A percentile compares a stretch with the other conserved stretches of the same genome.
Evolutionary conservation across 2,888 invertebrate genomes (phyloP).

Genomic region (Drosophila atripex): DNA sequence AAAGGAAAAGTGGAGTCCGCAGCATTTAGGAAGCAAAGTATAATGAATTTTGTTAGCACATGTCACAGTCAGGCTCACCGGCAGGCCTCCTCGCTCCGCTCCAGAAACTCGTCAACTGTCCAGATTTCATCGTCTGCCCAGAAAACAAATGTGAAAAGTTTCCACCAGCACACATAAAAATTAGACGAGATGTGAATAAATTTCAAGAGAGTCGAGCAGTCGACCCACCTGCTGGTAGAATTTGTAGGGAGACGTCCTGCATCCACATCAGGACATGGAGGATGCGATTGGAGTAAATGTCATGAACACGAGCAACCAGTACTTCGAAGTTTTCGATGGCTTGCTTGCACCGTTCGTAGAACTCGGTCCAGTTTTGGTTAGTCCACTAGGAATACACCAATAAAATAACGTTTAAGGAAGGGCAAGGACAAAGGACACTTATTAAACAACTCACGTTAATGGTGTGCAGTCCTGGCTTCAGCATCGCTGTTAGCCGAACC

Average conservation of each 20-base stretch:
- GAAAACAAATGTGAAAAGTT: slow-evolving; percentile 72
- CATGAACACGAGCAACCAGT: slow-evolving; percentile 91
- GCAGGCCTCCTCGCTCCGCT: slow-evolving; percentile 92
- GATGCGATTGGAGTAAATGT: slow-evolving; percentile 95
- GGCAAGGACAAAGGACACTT: background rate
- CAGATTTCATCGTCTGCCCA: slow-evolving; percentile 90
- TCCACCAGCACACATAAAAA: slow-evolving; percentile 48
- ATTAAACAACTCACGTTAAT: slow-evolving; percentile 85
- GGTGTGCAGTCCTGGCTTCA: slow-evolving; percentile 91
- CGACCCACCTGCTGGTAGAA: slow-evolving; percentile 87
- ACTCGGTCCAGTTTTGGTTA: slow-evolving; percentile 91
- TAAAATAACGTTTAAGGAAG: background rate
- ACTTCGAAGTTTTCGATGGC: slow-evolving; percentile 93
- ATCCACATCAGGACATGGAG: slow-evolving; percentile 94
- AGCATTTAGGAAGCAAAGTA: slow-evolving; percentile 40
- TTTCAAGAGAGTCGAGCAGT: background rate
- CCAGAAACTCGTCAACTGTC: slow-evolving; percentile 93
- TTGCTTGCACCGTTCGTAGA: slow-evolving; percentile 89
- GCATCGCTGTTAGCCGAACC: slow-evolving; percentile 91
- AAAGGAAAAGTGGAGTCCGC: background rate
- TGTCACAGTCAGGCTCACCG: slow-evolving; percentile 83
- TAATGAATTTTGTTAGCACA: slow-evolving; percentile 61
- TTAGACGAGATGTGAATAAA: slow-evolving; percentile 32
- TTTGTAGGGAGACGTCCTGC: slow-evolving; percentile 92
- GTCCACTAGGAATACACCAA: slow-evolving; percentile 88